phyloP scores from a whole-genome alignment of 2,113 vertebrate species.

The Notothenia coriiceps region DNA sequence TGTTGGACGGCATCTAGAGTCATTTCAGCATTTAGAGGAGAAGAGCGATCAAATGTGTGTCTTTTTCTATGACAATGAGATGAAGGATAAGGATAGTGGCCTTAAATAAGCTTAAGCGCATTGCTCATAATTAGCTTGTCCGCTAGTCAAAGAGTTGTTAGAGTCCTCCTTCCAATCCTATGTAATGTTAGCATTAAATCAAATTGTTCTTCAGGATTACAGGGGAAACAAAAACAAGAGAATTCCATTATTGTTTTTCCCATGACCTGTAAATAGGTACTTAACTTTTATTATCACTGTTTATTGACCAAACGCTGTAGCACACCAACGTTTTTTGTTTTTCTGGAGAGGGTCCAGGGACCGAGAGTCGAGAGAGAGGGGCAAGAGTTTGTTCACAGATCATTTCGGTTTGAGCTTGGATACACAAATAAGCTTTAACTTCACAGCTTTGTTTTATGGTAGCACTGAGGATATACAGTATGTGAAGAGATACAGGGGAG shows the following conservation, averaged over 20 bases:
- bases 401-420: slow-evolving; percentile 36
- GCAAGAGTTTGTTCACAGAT: slow-evolving; percentile 19
- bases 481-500: slow-evolving; percentile 1
- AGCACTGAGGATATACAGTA: slow-evolving; percentile 16
- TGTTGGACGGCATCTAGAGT: neutral
- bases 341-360: slow-evolving; percentile 42
- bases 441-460: slow-evolving; percentile 48
- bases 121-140: slow-evolving; percentile 5
- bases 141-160: neutral
- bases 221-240: slow-evolving; percentile 21
- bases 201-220: slow-evolving; percentile 5
- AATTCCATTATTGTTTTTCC: slow-evolving; percentile 32
- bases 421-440: slow-evolving; percentile 41
- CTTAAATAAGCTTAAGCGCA: neutral
- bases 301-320: slow-evolving; percentile 46
- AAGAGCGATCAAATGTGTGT: neutral
- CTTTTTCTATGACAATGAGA: neutral
- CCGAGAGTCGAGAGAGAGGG: neutral
- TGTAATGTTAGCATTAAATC: slow-evolving; percentile 32
- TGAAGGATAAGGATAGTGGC: neutral
- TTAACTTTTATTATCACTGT: slow-evolving; percentile 53
- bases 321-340: slow-evolving; percentile 2
- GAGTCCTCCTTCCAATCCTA: slow-evolving; percentile 5
- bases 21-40: slow-evolving; percentile 8
- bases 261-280: slow-evolving; percentile 19